Percentiles rank a stretch among this genome's conserved stretches.
phyloP scores from a whole-genome alignment of 2,888 invertebrate genomes.

The Brassicogethes aeneus region DNA sequence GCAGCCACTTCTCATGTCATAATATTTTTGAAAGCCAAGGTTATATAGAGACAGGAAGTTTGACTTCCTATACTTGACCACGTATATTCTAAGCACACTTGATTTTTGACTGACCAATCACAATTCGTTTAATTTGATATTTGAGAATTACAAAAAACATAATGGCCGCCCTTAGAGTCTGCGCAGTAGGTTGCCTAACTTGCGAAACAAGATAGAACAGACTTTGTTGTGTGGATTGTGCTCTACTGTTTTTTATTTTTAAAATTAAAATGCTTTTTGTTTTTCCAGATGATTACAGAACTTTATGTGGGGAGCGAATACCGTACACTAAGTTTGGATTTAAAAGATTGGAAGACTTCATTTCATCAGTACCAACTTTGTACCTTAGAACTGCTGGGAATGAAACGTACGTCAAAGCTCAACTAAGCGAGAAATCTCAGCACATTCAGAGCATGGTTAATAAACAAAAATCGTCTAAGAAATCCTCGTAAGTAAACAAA shows the following conservation, averaged over 20 bases:
- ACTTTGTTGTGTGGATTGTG: too few species aligned
- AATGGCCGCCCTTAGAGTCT: too few species aligned
- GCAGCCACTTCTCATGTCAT: too few species aligned
- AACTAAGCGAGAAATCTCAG: slow-evolving; percentile 48
- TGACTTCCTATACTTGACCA: too few species aligned
- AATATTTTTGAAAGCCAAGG: too few species aligned
- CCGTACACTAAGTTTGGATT: slow-evolving; percentile 55
- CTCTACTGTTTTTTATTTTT: neutral
- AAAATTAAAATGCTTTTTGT: slow-evolving; percentile 7
- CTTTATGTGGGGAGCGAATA: slow-evolving; percentile 54
- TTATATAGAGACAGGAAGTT: too few species aligned
- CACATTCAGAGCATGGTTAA: slow-evolving; percentile 46
- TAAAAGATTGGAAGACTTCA: slow-evolving; percentile 48
- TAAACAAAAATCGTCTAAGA: slow-evolving; percentile 31
- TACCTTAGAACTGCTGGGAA: slow-evolving; percentile 42
- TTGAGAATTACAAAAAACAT: too few species aligned
- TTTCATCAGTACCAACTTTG: slow-evolving; percentile 50
- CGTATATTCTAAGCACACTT: too few species aligned
- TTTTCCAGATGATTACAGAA: slow-evolving; percentile 51
- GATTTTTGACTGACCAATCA: too few species aligned
- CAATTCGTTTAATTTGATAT: too few species aligned
- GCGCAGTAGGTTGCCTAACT: too few species aligned
- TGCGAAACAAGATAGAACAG: too few species aligned
- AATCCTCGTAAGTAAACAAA: slow-evolving; percentile 15
- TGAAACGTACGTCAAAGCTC: slow-evolving; percentile 50